Evolutionary conservation across 2,113 vertebrate species (phyloP), one percentile per base, ranked within the genome.

Genomic region (Labeo catla): DNA sequence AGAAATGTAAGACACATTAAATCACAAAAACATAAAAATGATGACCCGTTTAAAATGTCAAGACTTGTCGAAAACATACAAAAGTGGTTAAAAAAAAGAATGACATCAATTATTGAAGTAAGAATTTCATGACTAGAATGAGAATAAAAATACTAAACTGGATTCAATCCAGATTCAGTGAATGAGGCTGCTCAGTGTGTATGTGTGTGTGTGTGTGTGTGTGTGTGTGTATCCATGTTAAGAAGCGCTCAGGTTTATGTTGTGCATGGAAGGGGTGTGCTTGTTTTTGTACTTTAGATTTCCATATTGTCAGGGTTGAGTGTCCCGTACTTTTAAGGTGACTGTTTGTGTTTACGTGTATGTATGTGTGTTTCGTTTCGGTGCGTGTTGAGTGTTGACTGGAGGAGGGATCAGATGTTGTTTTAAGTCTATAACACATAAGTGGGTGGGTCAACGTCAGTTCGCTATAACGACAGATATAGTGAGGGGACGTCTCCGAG

Each of bases 101-200:
- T 89, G 86, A 87, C 88, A 92, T 88, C 84, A 93, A 92, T 93
- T 92, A 92, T 91, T 91, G 91, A 93, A 93, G 90, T 84, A 89
- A 93, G 84, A 91, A 91, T 91, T 93, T 77, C 70, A 94, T 94
- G 93, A 93, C 93, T 93, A 91, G 87, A 94, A 87, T 90, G 91
- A 91, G 92, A 87, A 92, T 93, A 93, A 91, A 94, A 94, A 93
- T 84, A 93, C 92, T 92, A 83, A 90, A 86, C 91, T 91, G 91
- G 92, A 90, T 84, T 92, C 87, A 88, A 91, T 93, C 91, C 91
- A 92, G 91, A 90, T 93, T 91, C 91, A 88, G 90, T 86, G 87
- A 88, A 90, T 92, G 86, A 89, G 89, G 91, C 84, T 84, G 86
- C 83, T 92, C 90, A 89, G 89, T 79, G 84, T 83, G 86, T 76